Conservation (phyloP, 2,113 vertebrate species). For the Suricata suricatta region DNA sequence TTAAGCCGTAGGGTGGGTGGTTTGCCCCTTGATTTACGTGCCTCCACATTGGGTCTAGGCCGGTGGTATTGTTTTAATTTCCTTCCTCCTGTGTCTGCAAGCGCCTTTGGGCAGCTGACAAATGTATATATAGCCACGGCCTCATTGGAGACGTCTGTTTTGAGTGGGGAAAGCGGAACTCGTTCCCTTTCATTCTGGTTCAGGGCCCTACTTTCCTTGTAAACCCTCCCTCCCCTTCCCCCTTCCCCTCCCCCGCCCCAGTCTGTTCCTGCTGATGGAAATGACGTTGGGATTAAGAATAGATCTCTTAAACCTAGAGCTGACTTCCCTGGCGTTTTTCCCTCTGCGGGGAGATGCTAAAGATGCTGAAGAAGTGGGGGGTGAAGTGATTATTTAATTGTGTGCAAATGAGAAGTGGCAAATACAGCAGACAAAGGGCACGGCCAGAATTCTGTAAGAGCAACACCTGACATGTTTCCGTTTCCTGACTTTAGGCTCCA, state of each 20-base stretch:
- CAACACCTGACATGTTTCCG: conserved; percentile 80
- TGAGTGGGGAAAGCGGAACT: neutral
- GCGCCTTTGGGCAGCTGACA: neutral
- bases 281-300: neutral
- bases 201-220: neutral
- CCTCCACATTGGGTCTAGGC: neutral
- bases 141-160: neutral
- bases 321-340: conserved; percentile 10
- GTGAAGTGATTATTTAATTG: conserved; percentile 84
- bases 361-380: conserved; percentile 64
- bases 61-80: neutral
- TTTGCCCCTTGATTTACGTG: neutral
- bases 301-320: neutral
- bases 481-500: conserved; percentile 82
- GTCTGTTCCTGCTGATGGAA: neutral
- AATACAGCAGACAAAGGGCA: conserved; percentile 76
- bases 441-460: conserved; percentile 72
- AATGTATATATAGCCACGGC: neutral
- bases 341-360: conserved; percentile 50
- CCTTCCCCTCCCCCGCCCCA: neutral
- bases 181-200: neutral
- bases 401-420: conserved; percentile 79
- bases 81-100: neutral
- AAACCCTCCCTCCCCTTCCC: accelerated
- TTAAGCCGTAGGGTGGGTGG: accelerated